Conservation (phyloP, 2,113 vertebrate species). For the Boleophthalmus pectinirostris region DNA sequence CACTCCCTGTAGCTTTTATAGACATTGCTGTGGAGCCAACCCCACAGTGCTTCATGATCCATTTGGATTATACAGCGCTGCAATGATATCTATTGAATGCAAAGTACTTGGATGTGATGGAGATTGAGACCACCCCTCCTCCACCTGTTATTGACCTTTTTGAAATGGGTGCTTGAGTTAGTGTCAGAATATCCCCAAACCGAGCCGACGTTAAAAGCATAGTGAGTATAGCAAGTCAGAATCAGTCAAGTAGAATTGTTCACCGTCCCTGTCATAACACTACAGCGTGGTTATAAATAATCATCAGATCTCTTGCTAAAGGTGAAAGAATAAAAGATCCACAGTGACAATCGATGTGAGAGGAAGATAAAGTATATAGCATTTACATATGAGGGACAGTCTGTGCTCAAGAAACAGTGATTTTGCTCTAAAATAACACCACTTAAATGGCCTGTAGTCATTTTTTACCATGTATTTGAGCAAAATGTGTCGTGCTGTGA, state of each 20-base stretch:
- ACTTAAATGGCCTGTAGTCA: background rate
- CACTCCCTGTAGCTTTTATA: constrained; percentile 13
- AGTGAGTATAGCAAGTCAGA: background rate
- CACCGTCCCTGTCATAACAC: constrained; percentile 9
- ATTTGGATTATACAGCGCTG: constrained; percentile 17
- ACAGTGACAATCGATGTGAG: background rate
- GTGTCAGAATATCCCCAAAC: constrained; percentile 18
- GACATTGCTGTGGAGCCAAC: constrained; percentile 16
- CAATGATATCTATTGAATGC: constrained; percentile 13
- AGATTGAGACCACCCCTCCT: background rate
- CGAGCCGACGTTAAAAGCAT: constrained; percentile 11
- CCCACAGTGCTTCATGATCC: constrained; percentile 6
- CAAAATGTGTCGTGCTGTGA: no score
- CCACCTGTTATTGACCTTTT: constrained; percentile 15
- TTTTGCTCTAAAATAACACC: background rate
- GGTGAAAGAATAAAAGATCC: constrained; percentile 10
- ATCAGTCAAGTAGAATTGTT: constrained; percentile 26
- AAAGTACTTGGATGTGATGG: background rate
- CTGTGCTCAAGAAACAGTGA: background rate
- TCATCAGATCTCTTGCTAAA: constrained; percentile 22
- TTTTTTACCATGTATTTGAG: background rate
- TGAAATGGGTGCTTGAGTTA: constrained; percentile 15
- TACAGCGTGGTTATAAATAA: constrained; percentile 3
- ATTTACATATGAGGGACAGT: background rate
- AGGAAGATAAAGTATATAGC: background rate